Evolutionary conservation across 1,140 invertebrate species (phyloP).

Genomic region (Agraylea sexmaculata): DNA sequence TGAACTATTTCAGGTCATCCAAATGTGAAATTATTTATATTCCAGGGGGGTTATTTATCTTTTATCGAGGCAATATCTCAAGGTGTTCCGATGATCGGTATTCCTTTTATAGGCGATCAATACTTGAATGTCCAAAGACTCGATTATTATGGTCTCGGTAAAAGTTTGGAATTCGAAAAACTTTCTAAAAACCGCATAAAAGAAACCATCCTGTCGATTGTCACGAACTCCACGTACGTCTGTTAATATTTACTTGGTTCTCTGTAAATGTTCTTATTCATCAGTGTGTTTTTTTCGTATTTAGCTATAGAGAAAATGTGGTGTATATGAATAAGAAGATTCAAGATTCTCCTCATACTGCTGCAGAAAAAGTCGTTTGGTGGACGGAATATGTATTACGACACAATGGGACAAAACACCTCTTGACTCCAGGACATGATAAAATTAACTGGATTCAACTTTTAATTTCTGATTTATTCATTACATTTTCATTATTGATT

Average conservation of each 20-base stretch:
- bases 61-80: slow-evolving; percentile 43
- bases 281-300: slow-evolving; percentile 15
- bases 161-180: slow-evolving; percentile 16
- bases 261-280: background rate
- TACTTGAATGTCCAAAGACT: slow-evolving; percentile 26
- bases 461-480: too few relatives aligned
- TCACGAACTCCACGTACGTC: slow-evolving; percentile 9
- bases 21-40: slow-evolving; percentile 44
- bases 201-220: slow-evolving; percentile 15
- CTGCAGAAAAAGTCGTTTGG: slow-evolving; percentile 35
- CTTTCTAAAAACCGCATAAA: slow-evolving; percentile 18
- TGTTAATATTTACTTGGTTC: too few relatives aligned
- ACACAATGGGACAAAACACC: slow-evolving; percentile 37
- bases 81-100: slow-evolving; percentile 42
- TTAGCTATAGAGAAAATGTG: slow-evolving; percentile 26
- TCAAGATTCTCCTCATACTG: slow-evolving; percentile 37
- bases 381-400: slow-evolving; percentile 38
- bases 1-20: slow-evolving; percentile 38
- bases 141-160: slow-evolving; percentile 15
- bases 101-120: slow-evolving; percentile 31
- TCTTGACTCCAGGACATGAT: slow-evolving; percentile 36
- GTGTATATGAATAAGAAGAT: slow-evolving; percentile 27
- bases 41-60: slow-evolving; percentile 48
- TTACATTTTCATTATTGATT: too few relatives aligned
- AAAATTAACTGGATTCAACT: too few relatives aligned